A percentile compares a stretch with the other conserved stretches of the same genome.
Evolutionary conservation across 2,888 invertebrate species (phyloP).

Genomic region (Timandra comae): DNA sequence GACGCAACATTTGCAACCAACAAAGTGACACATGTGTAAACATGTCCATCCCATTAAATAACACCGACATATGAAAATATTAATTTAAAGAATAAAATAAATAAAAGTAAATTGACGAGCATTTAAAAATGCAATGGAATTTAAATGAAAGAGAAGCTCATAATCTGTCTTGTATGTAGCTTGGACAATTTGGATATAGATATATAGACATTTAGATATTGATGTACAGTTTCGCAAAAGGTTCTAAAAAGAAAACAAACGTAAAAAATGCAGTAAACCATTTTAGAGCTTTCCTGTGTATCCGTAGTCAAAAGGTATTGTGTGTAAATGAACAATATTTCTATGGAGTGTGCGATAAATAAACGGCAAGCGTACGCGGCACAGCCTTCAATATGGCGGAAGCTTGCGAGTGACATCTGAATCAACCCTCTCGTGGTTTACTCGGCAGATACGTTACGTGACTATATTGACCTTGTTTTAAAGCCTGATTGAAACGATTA

Average conservation of each 20-base stretch:
- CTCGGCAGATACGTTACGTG: constrained; percentile 19
- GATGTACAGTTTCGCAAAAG: no score
- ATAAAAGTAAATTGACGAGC: no score
- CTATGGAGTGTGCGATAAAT: constrained; percentile 20
- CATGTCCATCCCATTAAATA: constrained; percentile 24
- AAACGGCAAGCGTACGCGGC: constrained; percentile 17
- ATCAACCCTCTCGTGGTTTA: constrained; percentile 28
- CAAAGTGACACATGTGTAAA: constrained; percentile 31
- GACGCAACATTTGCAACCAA: constrained; percentile 22
- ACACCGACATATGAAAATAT: no score
- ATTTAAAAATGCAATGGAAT: no score
- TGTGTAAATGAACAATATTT: constrained; percentile 11
- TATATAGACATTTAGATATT: no score
- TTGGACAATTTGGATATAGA: no score
- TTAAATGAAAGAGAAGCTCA: no score
- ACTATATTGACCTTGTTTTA: constrained; percentile 15
- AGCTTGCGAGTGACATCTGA: constrained; percentile 44
- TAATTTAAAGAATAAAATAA: no score
- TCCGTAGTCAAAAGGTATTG: constrained; percentile 2
- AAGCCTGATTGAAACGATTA: constrained; percentile 2
- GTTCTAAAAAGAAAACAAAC: no score
- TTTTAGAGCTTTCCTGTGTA: constrained; percentile 1
- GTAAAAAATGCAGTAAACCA: constrained; percentile 1
- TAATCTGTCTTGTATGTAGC: no score
- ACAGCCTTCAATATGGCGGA: constrained; percentile 30